phyloP scores from a whole-genome alignment of 2,113 vertebrate genomes.

The Muscicapa adusta region DNA sequence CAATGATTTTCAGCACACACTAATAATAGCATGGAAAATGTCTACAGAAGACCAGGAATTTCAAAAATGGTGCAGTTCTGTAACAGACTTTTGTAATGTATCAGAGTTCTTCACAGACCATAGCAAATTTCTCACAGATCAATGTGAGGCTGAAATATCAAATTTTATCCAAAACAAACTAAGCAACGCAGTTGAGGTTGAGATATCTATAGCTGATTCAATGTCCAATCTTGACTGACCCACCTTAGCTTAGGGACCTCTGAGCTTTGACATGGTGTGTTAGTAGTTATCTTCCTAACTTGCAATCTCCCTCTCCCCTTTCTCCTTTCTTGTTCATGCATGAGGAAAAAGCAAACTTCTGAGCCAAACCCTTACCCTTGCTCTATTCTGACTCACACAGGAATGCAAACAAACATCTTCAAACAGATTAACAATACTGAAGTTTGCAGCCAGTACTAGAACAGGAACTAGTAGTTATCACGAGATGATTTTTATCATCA shows the following conservation, averaged over 20 bases:
- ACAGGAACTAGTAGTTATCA: not conserved
- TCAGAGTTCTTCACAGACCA: not conserved
- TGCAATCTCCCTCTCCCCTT: not conserved
- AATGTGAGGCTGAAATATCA: not conserved
- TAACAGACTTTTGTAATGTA: not conserved
- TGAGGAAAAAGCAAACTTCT: not conserved
- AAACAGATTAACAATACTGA: not conserved
- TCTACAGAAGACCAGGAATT: not conserved
- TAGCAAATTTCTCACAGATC: not conserved
- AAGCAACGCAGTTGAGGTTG: accelerated
- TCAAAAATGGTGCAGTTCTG: not conserved
- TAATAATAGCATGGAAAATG: not conserved
- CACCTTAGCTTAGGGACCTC: not conserved
- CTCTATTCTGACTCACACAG: not conserved
- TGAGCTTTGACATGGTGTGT: not conserved
- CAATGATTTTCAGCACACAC: not conserved
- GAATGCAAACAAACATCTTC: constrained; percentile 7
- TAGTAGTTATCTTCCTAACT: not conserved
- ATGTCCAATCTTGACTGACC: not conserved
- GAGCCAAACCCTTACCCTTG: not conserved
- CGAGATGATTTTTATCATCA: not conserved
- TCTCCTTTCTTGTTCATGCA: not conserved
- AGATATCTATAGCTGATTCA: not conserved
- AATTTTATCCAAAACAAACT: not conserved
- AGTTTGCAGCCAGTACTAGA: not conserved